Base-by-base conservation (phyloP, 2,797 vertebrate species). In the Graptemys geographica region DNA sequence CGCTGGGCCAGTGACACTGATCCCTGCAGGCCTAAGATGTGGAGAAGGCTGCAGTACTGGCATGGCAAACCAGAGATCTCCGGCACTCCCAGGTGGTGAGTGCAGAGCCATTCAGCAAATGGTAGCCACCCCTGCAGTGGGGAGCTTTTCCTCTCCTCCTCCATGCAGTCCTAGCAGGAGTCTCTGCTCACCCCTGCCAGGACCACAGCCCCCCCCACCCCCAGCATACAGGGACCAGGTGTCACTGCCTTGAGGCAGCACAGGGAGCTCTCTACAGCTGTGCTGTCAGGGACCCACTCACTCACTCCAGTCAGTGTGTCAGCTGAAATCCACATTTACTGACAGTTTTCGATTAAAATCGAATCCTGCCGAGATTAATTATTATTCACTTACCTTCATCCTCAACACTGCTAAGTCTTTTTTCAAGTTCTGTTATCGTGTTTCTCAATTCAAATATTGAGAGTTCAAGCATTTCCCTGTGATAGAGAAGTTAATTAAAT, bases 401-500 rank as follows among this genome's bases (percentile, higher is more conserved):
- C 31, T 99, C 98, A 81, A 98, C 96, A 93, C 92, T 97, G 62
- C 94, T 97, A 84, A 99, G 97, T 88, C 97, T 98, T 44, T 98
- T 98, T 91, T 99, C 99, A 88, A 99, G 97, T 88, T 99, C 98
- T 69, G 84, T 83, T 96, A 99, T 94, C 16, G 98, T 99, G 28
- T 96, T 98, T 93, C 95, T 98, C 96, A 99, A 96, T 91, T 99
- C 98, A 95, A 96, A 98, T 88, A 99, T 95, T 1, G 99, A 99
- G 28, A 97, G 98, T 74, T 99, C 97, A 18, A 99, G 97, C 96
- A 98, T 98, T 86, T 99, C 98, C 96, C 99, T 99, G 94, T 79
- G 44, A 72, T 84, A 95, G 88, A 98, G 79, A 97, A 88, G 33
- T 57, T 25, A 94, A n/a, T 79, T 81, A 94, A 84, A 44, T 57